phyloP scores from a whole-genome alignment of 1,140 invertebrate genomes.

The Achroia grisella region DNA sequence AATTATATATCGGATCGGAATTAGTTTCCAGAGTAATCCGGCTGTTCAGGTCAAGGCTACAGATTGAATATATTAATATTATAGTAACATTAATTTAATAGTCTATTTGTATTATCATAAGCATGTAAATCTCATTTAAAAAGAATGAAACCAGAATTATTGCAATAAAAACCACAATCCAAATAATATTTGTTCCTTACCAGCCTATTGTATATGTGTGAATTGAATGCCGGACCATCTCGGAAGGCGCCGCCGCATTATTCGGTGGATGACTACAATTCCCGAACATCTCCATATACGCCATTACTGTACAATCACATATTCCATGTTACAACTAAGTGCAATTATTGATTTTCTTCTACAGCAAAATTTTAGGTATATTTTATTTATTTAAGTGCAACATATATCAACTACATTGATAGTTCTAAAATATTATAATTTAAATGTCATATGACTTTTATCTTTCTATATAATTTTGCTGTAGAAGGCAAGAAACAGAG shows the following conservation, averaged over 20 bases:
- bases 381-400: too few relatives aligned
- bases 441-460: neutral
- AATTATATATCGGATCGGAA: too few relatives aligned
- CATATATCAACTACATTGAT: too few relatives aligned
- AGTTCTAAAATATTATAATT: too few relatives aligned
- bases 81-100: too few relatives aligned
- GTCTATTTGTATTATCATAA: too few relatives aligned
- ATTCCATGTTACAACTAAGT: conserved; percentile 2
- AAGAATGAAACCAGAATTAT: too few relatives aligned
- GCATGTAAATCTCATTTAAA: too few relatives aligned
- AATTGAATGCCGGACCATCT: conserved; percentile 88
- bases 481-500: neutral
- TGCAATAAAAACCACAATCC: neutral
- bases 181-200: conserved; percentile 24
- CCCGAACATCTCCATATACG: conserved; percentile 96
- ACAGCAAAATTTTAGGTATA: too few relatives aligned
- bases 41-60: too few relatives aligned
- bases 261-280: conserved; percentile 85
- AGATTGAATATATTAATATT: too few relatives aligned
- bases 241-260: conserved; percentile 58
- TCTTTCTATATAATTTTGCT: neutral
- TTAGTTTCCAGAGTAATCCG: too few relatives aligned
- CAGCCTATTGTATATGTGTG: conserved; percentile 83
- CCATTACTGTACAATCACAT: conserved; percentile 83
- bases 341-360: conserved; percentile 7